Conservation (phyloP, 2,113 vertebrate genomes). For the Corythornis cristatus region DNA sequence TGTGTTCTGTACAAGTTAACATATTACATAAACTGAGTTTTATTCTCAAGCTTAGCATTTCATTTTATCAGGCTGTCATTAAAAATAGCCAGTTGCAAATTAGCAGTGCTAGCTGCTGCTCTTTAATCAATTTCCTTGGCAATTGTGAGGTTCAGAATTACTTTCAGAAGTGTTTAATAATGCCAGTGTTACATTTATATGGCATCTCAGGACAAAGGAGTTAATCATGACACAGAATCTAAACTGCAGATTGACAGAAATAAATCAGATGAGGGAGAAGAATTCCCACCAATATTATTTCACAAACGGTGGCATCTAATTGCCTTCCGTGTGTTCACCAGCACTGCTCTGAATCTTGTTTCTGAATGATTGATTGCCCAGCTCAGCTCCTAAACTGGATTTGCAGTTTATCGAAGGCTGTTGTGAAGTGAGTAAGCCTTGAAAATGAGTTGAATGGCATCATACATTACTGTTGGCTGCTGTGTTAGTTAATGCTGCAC, state of each 20-base stretch:
- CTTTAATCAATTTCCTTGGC: conserved; percentile 63
- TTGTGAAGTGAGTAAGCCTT: conserved; percentile 21
- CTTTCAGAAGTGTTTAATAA: conserved; percentile 65
- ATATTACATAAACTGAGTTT: conserved; percentile 49
- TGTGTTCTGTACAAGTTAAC: conserved; percentile 40
- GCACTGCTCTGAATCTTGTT: conserved; percentile 56
- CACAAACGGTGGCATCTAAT: conserved; percentile 59
- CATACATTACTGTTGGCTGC: background rate
- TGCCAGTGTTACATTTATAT: conserved; percentile 16
- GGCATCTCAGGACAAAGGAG: conserved; percentile 59
- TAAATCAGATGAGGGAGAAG: conserved; percentile 65
- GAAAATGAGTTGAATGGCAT: background rate
- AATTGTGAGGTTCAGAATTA: conserved; percentile 53
- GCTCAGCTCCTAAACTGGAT: conserved; percentile 46
- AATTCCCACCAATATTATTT: conserved; percentile 68
- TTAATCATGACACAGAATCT: conserved; percentile 62
- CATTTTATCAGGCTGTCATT: conserved; percentile 59
- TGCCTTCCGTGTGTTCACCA: conserved; percentile 57
- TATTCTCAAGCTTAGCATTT: conserved; percentile 55
- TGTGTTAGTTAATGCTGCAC: background rate
- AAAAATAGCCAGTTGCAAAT: conserved; percentile 64
- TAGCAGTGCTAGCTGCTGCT: conserved; percentile 36
- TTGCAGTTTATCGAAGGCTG: conserved; percentile 37
- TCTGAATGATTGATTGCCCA: conserved; percentile 56
- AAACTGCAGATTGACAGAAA: conserved; percentile 67